Evolutionary conservation across 2,797 vertebrate genomes (phyloP).

Genomic region (Lutjanus argentimaculatus): DNA sequence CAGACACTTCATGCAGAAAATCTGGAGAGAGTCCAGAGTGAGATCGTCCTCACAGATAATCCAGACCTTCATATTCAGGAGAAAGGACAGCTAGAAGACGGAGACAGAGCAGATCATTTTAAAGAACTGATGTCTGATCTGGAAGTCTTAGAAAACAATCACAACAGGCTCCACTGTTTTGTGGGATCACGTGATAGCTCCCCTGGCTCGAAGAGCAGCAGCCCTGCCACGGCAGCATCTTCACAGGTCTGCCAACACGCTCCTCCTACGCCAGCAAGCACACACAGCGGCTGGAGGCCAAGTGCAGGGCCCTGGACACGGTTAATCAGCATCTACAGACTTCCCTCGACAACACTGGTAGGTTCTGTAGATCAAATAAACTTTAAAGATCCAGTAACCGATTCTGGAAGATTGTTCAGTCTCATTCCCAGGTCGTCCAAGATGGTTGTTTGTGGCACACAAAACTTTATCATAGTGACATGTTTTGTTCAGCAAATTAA

Average conservation of each 20-base stretch:
- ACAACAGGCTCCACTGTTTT: constrained; percentile 82
- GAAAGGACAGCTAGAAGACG: constrained; percentile 88
- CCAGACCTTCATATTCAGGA: constrained; percentile 86
- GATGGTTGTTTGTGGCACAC: no score
- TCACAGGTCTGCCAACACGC: constrained; percentile 84
- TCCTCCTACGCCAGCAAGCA: constrained; percentile 90
- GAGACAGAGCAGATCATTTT: constrained; percentile 68
- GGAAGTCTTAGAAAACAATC: constrained; percentile 90
- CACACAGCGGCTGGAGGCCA: constrained; percentile 92
- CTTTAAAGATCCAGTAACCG: not conserved
- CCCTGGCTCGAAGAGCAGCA: constrained; percentile 79
- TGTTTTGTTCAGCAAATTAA: no score
- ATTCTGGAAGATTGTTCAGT: no score
- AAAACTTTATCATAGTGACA: no score
- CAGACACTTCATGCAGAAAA: constrained; percentile 81
- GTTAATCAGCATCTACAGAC: constrained; percentile 93
- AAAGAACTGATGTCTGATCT: constrained; percentile 89
- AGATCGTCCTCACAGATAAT: constrained; percentile 83
- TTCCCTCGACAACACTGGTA: constrained; percentile 90
- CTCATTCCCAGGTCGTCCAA: no score
- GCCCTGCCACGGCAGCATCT: constrained; percentile 63
- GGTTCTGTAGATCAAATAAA: constrained; percentile 10
- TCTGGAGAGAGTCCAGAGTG: constrained; percentile 82
- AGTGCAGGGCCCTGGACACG: constrained; percentile 91
- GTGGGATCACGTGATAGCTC: constrained; percentile 79